A percentile compares a stretch with the other conserved stretches of the same genome.
These are phyloP conservation scores for Uria lomvia DNA, from an alignment of 2,113 vertebrate genomes.

Conservation along the genomic window DNA sequence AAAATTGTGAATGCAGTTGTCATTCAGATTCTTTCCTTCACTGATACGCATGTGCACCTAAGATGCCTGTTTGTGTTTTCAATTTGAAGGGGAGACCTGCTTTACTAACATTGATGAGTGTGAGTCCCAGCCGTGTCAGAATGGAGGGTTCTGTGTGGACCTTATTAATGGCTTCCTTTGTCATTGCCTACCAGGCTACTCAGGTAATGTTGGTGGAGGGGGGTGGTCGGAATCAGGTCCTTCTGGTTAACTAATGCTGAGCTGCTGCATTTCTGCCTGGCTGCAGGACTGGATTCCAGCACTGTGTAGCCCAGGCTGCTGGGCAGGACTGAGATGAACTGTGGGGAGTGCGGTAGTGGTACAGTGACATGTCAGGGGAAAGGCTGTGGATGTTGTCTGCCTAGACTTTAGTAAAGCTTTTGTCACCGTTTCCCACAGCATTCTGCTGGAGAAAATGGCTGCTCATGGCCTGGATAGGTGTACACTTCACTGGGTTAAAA, in stretches of 20 bases:
- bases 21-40: neutral
- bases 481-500: neutral
- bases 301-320: neutral
- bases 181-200: slow-evolving; percentile 81
- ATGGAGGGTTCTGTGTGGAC: slow-evolving; percentile 84
- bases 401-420: neutral
- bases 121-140: slow-evolving; percentile 80
- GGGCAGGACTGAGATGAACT: neutral
- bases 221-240: neutral
- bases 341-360: neutral
- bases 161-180: slow-evolving; percentile 82
- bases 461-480: neutral
- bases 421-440: neutral
- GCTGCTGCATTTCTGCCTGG: neutral
- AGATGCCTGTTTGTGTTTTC: neutral
- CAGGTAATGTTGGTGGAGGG: slow-evolving; percentile 73
- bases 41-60: neutral
- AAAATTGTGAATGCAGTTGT: neutral
- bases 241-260: neutral
- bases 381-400: neutral
- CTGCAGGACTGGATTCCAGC: neutral
- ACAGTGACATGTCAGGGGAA: neutral
- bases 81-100: slow-evolving; percentile 82
- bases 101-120: slow-evolving; percentile 86
- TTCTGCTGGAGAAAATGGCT: neutral